phyloP scores from a whole-genome alignment of 1,140 invertebrate genomes.

The Metopolophium dirhodum region DNA sequence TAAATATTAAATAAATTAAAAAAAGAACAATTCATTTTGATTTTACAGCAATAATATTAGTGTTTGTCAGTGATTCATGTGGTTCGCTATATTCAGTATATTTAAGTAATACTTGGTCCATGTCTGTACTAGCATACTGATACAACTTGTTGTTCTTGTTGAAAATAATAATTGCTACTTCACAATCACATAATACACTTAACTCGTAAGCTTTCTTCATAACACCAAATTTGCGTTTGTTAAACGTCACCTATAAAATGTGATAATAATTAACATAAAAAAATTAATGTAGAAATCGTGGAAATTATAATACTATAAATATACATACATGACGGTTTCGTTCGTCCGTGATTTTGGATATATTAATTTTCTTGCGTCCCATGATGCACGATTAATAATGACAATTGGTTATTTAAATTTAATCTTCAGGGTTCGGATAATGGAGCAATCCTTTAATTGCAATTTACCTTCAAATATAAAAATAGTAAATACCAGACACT shows the following conservation, averaged over 20 bases:
- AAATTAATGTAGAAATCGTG: no score
- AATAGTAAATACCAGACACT: not conserved
- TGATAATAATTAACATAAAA: not conserved
- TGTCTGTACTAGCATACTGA: constrained; percentile 98
- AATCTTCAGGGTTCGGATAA: no score
- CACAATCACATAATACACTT: constrained; percentile 98
- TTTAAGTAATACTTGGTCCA: constrained; percentile 99
- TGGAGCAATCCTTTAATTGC: not conserved
- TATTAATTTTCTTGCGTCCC: constrained; percentile 99
- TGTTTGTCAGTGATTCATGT: constrained; percentile 98
- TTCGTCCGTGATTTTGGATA: constrained; percentile 98
- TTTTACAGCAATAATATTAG: constrained; percentile 99
- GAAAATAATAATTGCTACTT: constrained; percentile 99
- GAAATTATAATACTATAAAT: not conserved
- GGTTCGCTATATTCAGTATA: constrained; percentile 99
- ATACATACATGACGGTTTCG: constrained; percentile 92
- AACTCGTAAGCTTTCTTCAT: constrained; percentile 99
- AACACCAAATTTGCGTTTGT: constrained; percentile 98
- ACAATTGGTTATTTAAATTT: not conserved
- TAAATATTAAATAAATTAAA: not conserved
- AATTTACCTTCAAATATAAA: not conserved
- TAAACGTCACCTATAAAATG: constrained; percentile 92
- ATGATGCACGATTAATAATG: constrained; percentile 67
- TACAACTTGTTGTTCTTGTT: constrained; percentile 99
- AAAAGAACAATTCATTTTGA: not conserved